Base-by-base conservation (phyloP, 1,140 invertebrate species). In the Melipona quadrifasciata region DNA sequence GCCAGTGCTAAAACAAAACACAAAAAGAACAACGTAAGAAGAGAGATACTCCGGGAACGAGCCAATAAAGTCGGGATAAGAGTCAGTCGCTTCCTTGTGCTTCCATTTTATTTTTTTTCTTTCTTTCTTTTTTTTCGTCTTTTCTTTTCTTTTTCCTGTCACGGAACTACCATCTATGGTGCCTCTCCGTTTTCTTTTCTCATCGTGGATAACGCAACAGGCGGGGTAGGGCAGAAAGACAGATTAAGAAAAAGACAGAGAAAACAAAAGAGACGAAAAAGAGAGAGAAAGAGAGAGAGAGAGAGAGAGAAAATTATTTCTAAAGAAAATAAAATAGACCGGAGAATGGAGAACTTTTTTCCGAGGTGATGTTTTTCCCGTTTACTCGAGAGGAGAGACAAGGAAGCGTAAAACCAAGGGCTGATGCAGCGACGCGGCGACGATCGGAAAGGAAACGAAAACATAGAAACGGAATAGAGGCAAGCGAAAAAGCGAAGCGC, bases 1-100 rank as follows among this genome's bases (percentile, higher is more conserved):
- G 95, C 96, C 96, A 95, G 96, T 95, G 96, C 96, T 96, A 96
- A 96, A 96, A 96, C 95, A 96, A 96, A 95, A 94, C 95, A 93
- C 94, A 93, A 95, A 95, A 95, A 94, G 94, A 95, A 95, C 94
- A 93, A 94, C 92, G 89, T 94, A 94, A 94, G 93, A 94, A 91
- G 91, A 93, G 91, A 94, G 91, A 91, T 92, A 93, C 79, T 90
- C 80, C 86, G 89, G 88, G 86, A 87, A 77, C 70, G 86, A 90
- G 89, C 89, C 88, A 86, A 87, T 80, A 80, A 80, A 89, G 34
- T 87, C 64, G 86, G 82, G 88, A 87, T 87, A 90, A 87, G 67
- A 76, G 64, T 82, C 55, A 76, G 72, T 82, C 82, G 79, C 76
- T 89, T 87, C 73, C 80, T 67, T 65, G 73, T 84, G 73, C 72